Percentiles rank a stretch among this genome's conserved stretches.
phyloP scores from a whole-genome alignment of 2,113 vertebrate genomes.

The Strix aluco region DNA sequence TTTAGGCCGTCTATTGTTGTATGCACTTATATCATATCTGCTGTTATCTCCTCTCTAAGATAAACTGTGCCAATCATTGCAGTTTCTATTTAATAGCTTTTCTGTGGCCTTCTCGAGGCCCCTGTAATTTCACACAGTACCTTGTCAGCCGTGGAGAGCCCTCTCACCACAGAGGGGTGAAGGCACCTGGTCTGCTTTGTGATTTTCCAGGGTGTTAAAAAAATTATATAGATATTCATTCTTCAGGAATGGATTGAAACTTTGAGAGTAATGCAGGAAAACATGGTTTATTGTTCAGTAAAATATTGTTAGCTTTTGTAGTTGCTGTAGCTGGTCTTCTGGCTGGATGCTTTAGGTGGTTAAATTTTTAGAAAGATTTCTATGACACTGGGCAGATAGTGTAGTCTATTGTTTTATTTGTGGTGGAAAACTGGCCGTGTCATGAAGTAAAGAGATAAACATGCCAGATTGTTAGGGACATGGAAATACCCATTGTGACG shows the following conservation, averaged over 20 bases:
- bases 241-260: neutral
- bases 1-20: neutral
- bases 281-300: neutral
- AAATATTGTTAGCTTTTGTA: neutral
- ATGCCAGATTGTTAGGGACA: neutral
- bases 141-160: neutral
- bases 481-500: neutral
- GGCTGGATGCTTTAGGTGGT: neutral
- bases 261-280: neutral
- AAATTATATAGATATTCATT: neutral
- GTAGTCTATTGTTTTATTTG: neutral
- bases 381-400: neutral
- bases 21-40: neutral
- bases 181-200: neutral
- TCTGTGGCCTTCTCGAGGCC: neutral
- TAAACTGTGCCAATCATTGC: neutral
- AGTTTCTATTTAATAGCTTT: neutral
- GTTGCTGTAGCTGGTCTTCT: neutral
- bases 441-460: neutral
- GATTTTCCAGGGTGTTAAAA: neutral
- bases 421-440: neutral
- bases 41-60: neutral
- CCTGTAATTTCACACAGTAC: neutral
- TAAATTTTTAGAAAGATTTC: neutral
- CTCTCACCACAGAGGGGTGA: neutral